These are phyloP conservation scores for Sebastes reedi DNA, from an alignment of 2,797 vertebrate genomes.

Conservation along the genomic window DNA sequence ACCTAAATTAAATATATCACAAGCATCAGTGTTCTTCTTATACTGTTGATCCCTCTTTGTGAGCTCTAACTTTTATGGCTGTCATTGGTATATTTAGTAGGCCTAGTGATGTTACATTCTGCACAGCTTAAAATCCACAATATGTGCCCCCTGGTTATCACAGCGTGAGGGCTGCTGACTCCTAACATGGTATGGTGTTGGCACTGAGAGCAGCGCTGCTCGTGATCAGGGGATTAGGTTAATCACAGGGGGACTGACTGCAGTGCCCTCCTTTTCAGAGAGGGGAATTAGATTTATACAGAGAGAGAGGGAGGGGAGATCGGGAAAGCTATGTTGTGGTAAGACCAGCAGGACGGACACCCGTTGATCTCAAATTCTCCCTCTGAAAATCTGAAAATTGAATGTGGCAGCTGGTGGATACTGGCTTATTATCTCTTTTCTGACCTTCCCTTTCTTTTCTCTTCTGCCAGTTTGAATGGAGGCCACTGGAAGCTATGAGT, in stretches of 20 bases:
- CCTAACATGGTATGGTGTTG: constrained; percentile 38
- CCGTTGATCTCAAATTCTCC: background rate
- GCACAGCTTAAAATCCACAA: constrained; percentile 18
- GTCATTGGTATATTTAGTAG: background rate
- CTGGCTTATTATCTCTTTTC: background rate
- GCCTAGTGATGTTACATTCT: background rate
- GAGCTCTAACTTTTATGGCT: background rate
- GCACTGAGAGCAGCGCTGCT: constrained; percentile 34
- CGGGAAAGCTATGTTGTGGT: background rate
- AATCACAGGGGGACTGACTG: constrained; percentile 61
- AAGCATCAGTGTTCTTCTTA: background rate
- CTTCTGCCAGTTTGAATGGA: background rate
- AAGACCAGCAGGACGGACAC: background rate
- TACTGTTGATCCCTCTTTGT: background rate
- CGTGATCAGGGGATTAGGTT: constrained; percentile 64
- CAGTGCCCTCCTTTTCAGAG: constrained; percentile 59
- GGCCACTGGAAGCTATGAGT: background rate
- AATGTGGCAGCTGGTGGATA: constrained; percentile 21
- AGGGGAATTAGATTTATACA: constrained; percentile 48
- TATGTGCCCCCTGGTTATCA: constrained; percentile 31
- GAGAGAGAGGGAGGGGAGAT: background rate
- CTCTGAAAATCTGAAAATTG: constrained; percentile 11
- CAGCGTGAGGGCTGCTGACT: constrained; percentile 40
- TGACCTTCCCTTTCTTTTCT: background rate
- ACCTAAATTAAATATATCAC: background rate